Evolutionary conservation across 2,888 invertebrate genomes (phyloP).

Genomic region (Imbricaverruca yamaguchii): DNA sequence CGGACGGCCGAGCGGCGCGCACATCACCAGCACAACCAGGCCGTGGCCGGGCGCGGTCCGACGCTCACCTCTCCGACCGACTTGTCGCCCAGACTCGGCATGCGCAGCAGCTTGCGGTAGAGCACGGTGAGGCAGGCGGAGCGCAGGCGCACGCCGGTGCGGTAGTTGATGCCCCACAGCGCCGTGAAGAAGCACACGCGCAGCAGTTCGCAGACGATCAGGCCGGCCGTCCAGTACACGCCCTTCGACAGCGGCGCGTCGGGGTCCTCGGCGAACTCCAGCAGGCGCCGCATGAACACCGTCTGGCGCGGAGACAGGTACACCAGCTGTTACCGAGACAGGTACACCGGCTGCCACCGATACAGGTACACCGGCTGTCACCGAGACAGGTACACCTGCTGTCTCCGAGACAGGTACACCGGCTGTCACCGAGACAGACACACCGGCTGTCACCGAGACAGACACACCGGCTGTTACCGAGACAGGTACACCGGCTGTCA

Average conservation of each 20-base stretch:
- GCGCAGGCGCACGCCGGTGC: slow-evolving; percentile 42
- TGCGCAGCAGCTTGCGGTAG: slow-evolving; percentile 43
- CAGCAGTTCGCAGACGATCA: slow-evolving; percentile 45
- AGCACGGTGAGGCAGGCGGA: slow-evolving; percentile 42
- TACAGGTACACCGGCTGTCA: no score
- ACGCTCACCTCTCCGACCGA: slow-evolving; percentile 45
- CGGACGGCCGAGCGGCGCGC: no score
- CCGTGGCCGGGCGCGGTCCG: no score
- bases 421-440: no score
- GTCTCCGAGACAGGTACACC: no score
- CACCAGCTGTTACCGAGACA: no score
- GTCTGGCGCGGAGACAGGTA: slow-evolving; percentile 39
- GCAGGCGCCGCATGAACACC: slow-evolving; percentile 44
- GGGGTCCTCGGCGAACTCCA: slow-evolving; percentile 42
- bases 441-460: no score
- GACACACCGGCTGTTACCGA: no score
- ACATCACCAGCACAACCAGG: no score
- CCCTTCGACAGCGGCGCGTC: slow-evolving; percentile 43
- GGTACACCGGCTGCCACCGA: background rate
- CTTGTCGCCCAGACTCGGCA: slow-evolving; percentile 44
- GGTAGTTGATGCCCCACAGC: slow-evolving; percentile 48
- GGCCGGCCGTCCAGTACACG: slow-evolving; percentile 44
- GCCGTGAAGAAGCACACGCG: slow-evolving; percentile 46
- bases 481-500: no score
- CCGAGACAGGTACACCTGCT: no score